These are phyloP conservation scores for Apteryx owenii DNA, from an alignment of 2,113 vertebrate species.

Conservation along the genomic window DNA sequence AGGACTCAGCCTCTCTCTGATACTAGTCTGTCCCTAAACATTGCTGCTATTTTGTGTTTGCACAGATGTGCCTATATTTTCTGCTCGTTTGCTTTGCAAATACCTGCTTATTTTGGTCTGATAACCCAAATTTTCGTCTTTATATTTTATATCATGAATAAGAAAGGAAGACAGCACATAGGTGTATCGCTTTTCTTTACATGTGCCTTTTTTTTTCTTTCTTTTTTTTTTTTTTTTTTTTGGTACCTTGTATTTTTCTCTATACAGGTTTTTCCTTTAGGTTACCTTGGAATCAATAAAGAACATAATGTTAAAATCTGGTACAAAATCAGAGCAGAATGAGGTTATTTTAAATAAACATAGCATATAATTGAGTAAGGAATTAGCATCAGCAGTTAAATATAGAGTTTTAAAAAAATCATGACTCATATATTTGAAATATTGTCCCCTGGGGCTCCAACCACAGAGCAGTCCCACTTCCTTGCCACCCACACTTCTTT, in stretches of 20 bases:
- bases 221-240: fast-evolving
- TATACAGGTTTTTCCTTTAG: not conserved
- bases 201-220: not conserved
- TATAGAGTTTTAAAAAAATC: conserved; percentile 13
- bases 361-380: not conserved
- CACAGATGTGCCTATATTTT: not conserved
- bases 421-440: conserved; percentile 42
- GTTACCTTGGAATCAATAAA: too few species aligned
- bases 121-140: not conserved
- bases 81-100: not conserved
- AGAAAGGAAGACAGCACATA: not conserved
- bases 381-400: not conserved
- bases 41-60: not conserved
- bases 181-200: not conserved
- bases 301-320: not conserved
- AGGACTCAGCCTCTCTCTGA: not conserved
- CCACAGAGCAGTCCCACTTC: conserved; percentile 15
- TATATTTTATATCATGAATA: not conserved
- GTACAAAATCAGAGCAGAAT: not conserved
- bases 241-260: not conserved
- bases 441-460: conserved; percentile 25
- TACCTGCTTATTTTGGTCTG: not conserved
- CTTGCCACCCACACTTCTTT: conserved; percentile 47
- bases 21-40: not conserved
- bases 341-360: not conserved